Evolutionary conservation across 2,113 vertebrate species (phyloP), one percentile per base, ranked within the genome.

Genomic region (Cinclus mexicanus): DNA sequence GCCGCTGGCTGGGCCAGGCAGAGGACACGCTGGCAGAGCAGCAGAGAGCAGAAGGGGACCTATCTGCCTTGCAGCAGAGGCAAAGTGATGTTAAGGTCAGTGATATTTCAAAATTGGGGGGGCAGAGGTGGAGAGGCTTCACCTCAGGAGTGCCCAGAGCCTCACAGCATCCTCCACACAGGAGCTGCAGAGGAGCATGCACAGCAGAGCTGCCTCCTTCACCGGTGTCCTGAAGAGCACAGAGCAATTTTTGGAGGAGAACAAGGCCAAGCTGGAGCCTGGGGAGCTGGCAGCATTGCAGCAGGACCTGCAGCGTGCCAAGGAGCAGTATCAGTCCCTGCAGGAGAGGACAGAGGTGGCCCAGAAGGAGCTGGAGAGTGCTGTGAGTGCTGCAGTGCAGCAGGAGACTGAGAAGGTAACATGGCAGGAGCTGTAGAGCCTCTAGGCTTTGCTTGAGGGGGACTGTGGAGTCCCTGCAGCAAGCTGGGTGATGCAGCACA

Each of bases 401-500:
- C 98, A 99, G 89, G 98, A 99, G 97, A 99, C 99, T 1, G 99
- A 99, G 74, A 99, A 98, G 98, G 99, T 99, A 94, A 97, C 1
- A 17, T 4, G 42, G 16, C 14, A 24, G 20, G 82, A 31, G 74
- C 61, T 68, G 63, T 0, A 10, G 41, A 46, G n/a, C 28, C 9
- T 14, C 31, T 10, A 5, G n/a, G 33, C 15, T 74, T 23, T 57
- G 78, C 29, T 20, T 11, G 24, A 35, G 39, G 12, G 12, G 37
- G 7, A 0, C 15, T 2, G 3, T 1, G 56, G 29, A 56, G 44
- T 52, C 57, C 55, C 83, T 67, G 10, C 3, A 2, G 15, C 19
- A 1, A 0, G 8, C 46, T 65, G 63, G 61, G 63, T 11, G 53
- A 31, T n/a, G 44, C 3, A 7, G 47, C 6, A 1, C 59, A 8